Base-by-base conservation (phyloP, 2,113 vertebrate genomes). In the Rhinichthys klamathensis region DNA sequence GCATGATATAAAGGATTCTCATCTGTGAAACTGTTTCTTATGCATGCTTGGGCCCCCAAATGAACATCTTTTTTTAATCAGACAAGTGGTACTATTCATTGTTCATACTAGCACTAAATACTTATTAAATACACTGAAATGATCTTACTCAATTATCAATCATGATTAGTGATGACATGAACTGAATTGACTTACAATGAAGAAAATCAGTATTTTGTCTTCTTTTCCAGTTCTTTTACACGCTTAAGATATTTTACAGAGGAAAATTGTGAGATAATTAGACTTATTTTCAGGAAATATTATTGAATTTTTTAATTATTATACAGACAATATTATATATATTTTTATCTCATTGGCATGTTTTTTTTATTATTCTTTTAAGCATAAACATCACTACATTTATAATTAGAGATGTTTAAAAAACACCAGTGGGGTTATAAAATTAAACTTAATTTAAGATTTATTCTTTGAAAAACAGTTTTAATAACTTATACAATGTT, bases 11-110 rank as follows among this genome's bases (percentile, higher is more conserved):
- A 72, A 76, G 67, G 77, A 44, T 8, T 41, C 38, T 32, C 63
- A 65, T 74, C 69, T 70, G 44, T 80, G 21, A 82, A 74, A 77
- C 30, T 75, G 49, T 73, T 80, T 73, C 76, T 73, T 74, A 65
- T 89, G 86, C 84, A 87, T 86, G 88, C 58, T 54, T 60, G 61
- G 70, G 54, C 54, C 54, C n/a, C 41, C 51, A 38, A 87, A 80
- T 82, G 44, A 82, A 69, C 41, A 80, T 81, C 32, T 76, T 72
- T 75, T n/a, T 84, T 72, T 86, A 46, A 25, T 80, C 46, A 74
- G 75, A 63, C 75, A 61, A 51, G 23, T 74, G 70, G 70, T 44
- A 9, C 63, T 38, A 30, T 61, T 82, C 27, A 11, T 21, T 76
- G 27, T 80, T 84, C 16, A 80, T 49, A 32, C 23, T 74, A n/a